These are phyloP conservation scores for Agrypnus murinus DNA, from an alignment of 2,888 invertebrate species.

Conservation along the genomic window DNA sequence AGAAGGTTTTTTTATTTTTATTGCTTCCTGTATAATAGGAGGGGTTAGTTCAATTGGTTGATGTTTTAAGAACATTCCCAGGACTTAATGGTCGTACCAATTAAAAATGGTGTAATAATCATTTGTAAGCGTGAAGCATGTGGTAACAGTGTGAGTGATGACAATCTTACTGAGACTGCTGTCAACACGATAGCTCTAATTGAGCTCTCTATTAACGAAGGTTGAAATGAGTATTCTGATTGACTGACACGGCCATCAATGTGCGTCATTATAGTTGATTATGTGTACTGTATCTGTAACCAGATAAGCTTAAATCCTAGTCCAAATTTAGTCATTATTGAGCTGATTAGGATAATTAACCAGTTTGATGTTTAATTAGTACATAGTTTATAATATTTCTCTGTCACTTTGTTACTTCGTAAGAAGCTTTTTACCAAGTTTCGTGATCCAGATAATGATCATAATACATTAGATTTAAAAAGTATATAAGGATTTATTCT, in stretches of 20 bases:
- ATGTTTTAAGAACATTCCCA: neutral
- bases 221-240: constrained; percentile 28
- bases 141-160: constrained; percentile 18
- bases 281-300: constrained; percentile 18
- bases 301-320: constrained; percentile 30
- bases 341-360: constrained; percentile 28
- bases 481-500: no score
- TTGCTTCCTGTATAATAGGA: no score
- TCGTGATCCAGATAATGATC: constrained; percentile 9
- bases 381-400: constrained; percentile 18
- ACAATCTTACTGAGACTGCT: constrained; percentile 21
- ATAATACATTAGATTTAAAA: neutral
- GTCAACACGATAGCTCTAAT: constrained; percentile 31
- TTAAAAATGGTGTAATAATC: constrained; percentile 17
- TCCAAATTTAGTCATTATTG: constrained; percentile 22
- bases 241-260: constrained; percentile 21
- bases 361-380: constrained; percentile 23
- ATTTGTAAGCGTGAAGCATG: constrained; percentile 7
- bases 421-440: constrained; percentile 18
- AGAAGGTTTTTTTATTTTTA: no score
- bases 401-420: neutral
- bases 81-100: neutral
- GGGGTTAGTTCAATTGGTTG: neutral
- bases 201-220: constrained; percentile 20
- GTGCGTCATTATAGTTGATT: constrained; percentile 29